Evolutionary conservation across 2,113 vertebrate genomes (phyloP).

Genomic region (Ceyx margarethae): DNA sequence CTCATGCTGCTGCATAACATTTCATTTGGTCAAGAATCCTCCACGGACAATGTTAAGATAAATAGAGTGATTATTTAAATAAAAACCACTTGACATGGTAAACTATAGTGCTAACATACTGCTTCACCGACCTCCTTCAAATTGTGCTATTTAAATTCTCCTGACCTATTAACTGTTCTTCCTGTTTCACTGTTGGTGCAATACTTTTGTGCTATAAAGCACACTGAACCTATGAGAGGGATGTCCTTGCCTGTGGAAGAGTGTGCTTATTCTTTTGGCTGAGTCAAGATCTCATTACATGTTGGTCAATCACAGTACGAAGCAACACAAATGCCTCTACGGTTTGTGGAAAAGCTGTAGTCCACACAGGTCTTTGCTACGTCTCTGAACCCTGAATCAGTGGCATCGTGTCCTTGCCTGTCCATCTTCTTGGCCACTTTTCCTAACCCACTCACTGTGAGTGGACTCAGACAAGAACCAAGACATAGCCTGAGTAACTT

Average conservation of each 20-base stretch:
- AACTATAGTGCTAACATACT: neutral
- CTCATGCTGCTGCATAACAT: rapidly evolving
- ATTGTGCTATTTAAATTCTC: neutral
- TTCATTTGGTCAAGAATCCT: neutral
- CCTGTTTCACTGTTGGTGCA: neutral
- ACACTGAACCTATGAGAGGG: neutral
- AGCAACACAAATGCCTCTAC: neutral
- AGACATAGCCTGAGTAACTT: neutral
- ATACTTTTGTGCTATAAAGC: neutral
- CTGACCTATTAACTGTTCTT: neutral
- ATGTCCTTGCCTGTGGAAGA: neutral
- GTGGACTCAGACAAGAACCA: neutral
- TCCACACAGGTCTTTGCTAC: neutral
- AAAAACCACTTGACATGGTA: neutral
- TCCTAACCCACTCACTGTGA: neutral
- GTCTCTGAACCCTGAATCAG: neutral
- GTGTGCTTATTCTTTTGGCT: neutral
- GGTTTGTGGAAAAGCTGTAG: neutral
- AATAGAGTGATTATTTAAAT: neutral
- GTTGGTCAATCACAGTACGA: neutral
- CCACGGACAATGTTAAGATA: neutral
- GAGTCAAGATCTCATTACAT: neutral
- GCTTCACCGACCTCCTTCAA: neutral
- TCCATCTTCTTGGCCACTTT: neutral
- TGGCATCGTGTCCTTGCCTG: neutral